Base-by-base conservation (phyloP, 2,113 vertebrate species). In the Lynx canadensis region DNA sequence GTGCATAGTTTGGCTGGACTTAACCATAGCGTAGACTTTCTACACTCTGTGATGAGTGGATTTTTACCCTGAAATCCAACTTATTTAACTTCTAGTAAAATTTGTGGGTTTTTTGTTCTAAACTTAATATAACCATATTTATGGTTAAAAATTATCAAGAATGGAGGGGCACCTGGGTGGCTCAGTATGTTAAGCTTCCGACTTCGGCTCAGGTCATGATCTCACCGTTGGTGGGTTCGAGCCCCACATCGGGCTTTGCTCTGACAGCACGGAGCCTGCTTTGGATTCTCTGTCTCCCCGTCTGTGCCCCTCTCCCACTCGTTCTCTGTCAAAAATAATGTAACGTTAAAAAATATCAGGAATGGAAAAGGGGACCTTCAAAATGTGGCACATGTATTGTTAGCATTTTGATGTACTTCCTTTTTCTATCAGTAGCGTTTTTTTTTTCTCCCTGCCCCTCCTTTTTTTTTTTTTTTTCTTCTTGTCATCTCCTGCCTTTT, bases 21-120 rank as follows among this genome's bases (percentile, higher is more conserved):
- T 83, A 45, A 45, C 45, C 45, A 45, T 45, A 45, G 45, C 8
- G 29, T 92, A 29, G 36, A 88, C 33, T 83, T 91, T 80, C 15
- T 38, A 29, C 13, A 45, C 6, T 73, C 11, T 52, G 65, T 36
- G 18, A n/a, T 74, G 27, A 29, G 45, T 80, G 23, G 57, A 68
- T 80, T 81, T 92, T 78, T 92, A 93, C 41, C 29, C 38, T 55
- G 69, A 95, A 95, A 96, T 52, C 27, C 33, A 94, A 57, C 29
- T 95, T 76, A 68, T 25, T 83, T 89, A 94, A 66, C 16, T 87
- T 86, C 65, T 69, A 31, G 36, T 93, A 19, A 79, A 29, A 45
- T 91, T 69, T 76, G 9, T 12, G 10, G 13, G 50, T 23, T 19
- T 60, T 23, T 76, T 73, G 50, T 86, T 48, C 68, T 63, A 76